Percentiles rank a stretch among this genome's conserved stretches.
phyloP scores from a whole-genome alignment of 1,140 invertebrate genomes.

The Dendroctonus ponderosae region DNA sequence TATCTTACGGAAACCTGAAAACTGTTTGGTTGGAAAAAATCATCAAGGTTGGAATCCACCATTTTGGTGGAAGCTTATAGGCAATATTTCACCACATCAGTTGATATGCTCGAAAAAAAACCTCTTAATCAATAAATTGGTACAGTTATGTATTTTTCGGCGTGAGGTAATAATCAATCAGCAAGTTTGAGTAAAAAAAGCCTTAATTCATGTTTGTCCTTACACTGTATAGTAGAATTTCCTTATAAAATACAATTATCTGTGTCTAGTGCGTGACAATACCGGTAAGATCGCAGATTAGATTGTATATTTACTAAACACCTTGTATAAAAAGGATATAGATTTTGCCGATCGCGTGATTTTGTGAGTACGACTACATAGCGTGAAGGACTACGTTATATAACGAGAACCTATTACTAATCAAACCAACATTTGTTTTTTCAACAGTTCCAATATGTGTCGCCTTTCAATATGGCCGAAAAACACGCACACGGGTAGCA shows the following conservation, averaged over 20 bases:
- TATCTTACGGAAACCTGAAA: too few relatives aligned
- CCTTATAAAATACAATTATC: background rate
- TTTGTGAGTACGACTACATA: constrained; percentile 39
- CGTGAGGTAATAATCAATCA: too few relatives aligned
- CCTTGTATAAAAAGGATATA: constrained; percentile 20
- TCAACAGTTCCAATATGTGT: constrained; percentile 47
- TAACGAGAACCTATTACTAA: constrained; percentile 46
- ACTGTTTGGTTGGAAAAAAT: too few relatives aligned
- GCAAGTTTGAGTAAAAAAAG: too few relatives aligned
- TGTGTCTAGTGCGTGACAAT: background rate
- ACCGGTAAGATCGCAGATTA: too few relatives aligned
- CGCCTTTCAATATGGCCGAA: constrained; percentile 39
- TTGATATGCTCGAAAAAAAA: too few relatives aligned
- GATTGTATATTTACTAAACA: constrained; percentile 7
- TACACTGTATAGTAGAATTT: background rate
- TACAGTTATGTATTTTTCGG: too few relatives aligned
- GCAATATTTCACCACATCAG: too few relatives aligned
- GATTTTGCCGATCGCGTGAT: constrained; percentile 39
- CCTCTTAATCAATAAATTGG: too few relatives aligned
- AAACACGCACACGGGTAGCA: constrained; percentile 42
- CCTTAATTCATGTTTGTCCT: background rate
- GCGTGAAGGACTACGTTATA: constrained; percentile 48
- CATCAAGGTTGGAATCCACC: too few relatives aligned
- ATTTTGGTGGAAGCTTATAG: too few relatives aligned
- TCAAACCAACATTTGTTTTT: constrained; percentile 47